Percentiles rank a stretch among this genome's conserved stretches.
These are phyloP conservation scores for Zoanthus gigantus DNA, from an alignment of 92 coral and sea anemone genomes.

Conservation along the genomic window DNA sequence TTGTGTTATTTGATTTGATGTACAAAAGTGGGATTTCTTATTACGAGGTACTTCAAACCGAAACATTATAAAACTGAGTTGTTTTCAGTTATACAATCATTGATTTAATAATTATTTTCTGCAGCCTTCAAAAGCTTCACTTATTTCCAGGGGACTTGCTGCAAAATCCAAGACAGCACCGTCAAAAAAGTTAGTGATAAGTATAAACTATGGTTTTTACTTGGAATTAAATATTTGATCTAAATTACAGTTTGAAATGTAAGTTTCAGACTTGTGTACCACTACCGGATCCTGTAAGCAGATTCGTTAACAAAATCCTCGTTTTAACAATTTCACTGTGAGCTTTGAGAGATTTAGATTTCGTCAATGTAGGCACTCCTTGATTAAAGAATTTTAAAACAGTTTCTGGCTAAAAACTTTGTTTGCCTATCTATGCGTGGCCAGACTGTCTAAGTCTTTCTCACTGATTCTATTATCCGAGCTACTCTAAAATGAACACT, in stretches of 20 bases:
- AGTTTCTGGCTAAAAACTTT: background rate
- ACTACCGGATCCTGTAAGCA: too few species aligned
- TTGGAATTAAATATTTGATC: too few species aligned
- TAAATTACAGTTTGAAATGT: too few species aligned
- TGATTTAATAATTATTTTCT: background rate
- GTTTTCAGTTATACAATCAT: background rate
- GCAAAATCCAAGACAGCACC: constrained; percentile 68
- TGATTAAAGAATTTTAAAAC: background rate
- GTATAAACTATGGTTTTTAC: too few species aligned
- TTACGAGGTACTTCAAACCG: background rate
- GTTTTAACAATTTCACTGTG: too few species aligned
- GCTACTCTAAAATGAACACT: too few species aligned
- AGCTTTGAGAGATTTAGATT: too few species aligned
- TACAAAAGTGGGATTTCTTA: background rate
- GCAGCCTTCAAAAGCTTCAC: constrained; percentile 96
- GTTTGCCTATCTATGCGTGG: background rate
- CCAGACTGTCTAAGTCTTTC: background rate
- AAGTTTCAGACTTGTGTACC: too few species aligned
- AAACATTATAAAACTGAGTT: too few species aligned
- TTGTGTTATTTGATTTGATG: background rate
- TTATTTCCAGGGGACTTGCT: constrained; percentile 91
- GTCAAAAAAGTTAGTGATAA: constrained; percentile 51
- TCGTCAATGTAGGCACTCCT: too few species aligned
- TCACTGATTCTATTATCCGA: background rate
- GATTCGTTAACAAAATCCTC: too few species aligned